These are phyloP conservation scores for Apamea sordens DNA, from an alignment of 2,888 invertebrate species.

Conservation along the genomic window DNA sequence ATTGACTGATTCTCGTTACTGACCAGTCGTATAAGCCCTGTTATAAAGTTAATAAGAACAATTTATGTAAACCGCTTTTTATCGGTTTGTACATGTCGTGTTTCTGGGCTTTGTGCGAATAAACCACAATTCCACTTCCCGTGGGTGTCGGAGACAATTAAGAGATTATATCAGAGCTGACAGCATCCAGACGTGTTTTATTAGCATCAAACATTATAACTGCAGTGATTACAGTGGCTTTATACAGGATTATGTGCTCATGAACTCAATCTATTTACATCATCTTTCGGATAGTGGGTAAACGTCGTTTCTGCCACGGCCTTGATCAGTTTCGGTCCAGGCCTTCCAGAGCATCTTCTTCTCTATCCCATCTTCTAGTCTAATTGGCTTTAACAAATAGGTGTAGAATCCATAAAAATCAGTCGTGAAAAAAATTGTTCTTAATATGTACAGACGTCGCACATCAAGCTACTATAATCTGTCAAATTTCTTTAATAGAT, in stretches of 20 bases:
- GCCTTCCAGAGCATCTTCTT: not conserved
- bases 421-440: too few relatives aligned
- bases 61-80: conserved; percentile 41
- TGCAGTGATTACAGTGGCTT: not conserved
- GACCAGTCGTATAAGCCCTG: conserved; percentile 43
- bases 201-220: not conserved
- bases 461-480: too few relatives aligned
- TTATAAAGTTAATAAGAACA: conserved; percentile 45
- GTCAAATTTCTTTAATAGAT: too few relatives aligned
- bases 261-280: not conserved
- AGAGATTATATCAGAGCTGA: conserved; percentile 15
- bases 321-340: not conserved
- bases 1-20: conserved; percentile 44
- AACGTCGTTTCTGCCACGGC: not conserved
- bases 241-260: not conserved
- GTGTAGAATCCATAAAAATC: not conserved
- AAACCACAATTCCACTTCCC: conserved; percentile 9
- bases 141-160: conserved; percentile 38
- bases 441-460: too few relatives aligned
- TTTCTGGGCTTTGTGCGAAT: conserved; percentile 3
- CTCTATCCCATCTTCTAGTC: too few relatives aligned
- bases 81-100: conserved; percentile 27
- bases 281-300: not conserved
- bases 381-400: not conserved
- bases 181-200: conserved; percentile 3